phyloP scores from a whole-genome alignment of 2,888 invertebrate genomes.

The Clunio marinus region DNA sequence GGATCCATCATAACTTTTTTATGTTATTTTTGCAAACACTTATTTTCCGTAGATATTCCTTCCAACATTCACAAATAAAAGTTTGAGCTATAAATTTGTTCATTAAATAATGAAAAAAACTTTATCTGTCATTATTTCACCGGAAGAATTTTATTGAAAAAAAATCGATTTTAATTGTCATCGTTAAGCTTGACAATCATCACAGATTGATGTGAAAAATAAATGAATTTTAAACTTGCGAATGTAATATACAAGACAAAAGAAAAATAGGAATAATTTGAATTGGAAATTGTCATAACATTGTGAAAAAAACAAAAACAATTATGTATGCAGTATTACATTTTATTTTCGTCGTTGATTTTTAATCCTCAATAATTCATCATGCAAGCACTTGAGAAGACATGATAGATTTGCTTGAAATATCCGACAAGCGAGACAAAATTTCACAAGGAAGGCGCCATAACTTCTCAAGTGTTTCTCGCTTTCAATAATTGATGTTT shows the following conservation, averaged over 20 bases:
- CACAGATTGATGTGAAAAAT: background rate
- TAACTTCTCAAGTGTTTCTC: background rate
- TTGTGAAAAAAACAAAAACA: background rate
- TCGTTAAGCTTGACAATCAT: background rate
- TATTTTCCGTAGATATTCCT: too few relatives aligned
- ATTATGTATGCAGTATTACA: too few relatives aligned
- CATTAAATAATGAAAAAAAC: background rate
- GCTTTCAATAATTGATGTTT: background rate
- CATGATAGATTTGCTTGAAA: background rate
- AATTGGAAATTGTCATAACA: background rate
- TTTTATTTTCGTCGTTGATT: too few relatives aligned
- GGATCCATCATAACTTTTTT: too few relatives aligned
- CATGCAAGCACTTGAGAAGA: background rate
- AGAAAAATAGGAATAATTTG: too few relatives aligned
- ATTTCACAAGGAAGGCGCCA: background rate
- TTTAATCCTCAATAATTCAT: too few relatives aligned
- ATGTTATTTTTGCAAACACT: too few relatives aligned
- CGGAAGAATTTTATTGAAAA: background rate
- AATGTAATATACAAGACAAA: too few relatives aligned
- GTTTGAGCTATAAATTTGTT: background rate
- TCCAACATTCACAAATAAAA: too few relatives aligned
- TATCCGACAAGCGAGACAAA: background rate
- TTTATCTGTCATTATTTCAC: background rate
- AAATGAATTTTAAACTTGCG: background rate
- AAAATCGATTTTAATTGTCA: conserved; percentile 24